Base-by-base conservation (phyloP, 2,888 invertebrate species). In the Caenorhabditis becei region DNA sequence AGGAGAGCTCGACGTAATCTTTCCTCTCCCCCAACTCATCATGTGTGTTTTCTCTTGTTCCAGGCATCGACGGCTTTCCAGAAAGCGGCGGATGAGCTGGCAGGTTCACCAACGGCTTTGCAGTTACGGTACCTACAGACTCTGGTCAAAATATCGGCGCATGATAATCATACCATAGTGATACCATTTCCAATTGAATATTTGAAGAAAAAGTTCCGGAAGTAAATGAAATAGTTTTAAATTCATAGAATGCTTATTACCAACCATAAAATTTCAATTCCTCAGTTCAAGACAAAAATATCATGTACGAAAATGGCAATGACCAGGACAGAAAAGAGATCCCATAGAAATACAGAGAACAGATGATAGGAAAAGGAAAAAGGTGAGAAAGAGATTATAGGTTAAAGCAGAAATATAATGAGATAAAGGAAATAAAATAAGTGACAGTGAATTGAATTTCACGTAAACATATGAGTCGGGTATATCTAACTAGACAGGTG, bases 91-190 rank as follows among this genome's bases (percentile, higher is more conserved):
- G 84, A 75, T 49, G 77, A 84, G 44, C 61, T 89, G 18, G 74
- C 79, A 10, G 82, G 80, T 0, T 87, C 86, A 23, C 80, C 87
- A 24, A 83, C 84, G 10, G 89, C 89, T 20, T 47, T 89, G 11
- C 87, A 89, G 47, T 66, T 79, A 44, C 72, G 88, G 51, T 89
- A 88, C 63, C 82, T 89, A 20, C 89, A 89, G 65, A 86, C 89
- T 8, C 72, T 89, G 49, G 72, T 77, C 11, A 86, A 88, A 44
- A 89, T 89, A 35, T 89, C 89, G 4, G 83, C 86, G 18, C 69
- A 72, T 20, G 83, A 88, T 62, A 89, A 89, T 77, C 89, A 88
- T 66, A 89, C 89, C 5, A 84, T 88, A 23, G 83, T 88, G 11
- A 58, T 87, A 28, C 88, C 88, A 0, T 58, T 88, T 47, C 88